These are phyloP conservation scores for Nerophis lumbriciformis DNA, from an alignment of 2,113 vertebrate species.

Conservation along the genomic window DNA sequence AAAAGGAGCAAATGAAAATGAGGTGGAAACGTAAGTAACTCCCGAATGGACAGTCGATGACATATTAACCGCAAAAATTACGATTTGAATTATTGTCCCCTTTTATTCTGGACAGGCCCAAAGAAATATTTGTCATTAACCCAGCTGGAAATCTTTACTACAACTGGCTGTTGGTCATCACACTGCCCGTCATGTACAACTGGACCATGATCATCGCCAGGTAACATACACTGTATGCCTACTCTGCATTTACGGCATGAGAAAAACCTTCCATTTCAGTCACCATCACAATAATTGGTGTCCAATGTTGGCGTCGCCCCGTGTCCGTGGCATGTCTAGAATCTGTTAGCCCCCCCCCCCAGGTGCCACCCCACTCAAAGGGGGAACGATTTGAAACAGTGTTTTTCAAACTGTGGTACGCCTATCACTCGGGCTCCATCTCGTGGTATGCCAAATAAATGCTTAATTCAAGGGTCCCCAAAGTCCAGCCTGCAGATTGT, in stretches of 20 bases:
- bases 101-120: slow-evolving; percentile 53
- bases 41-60: not conserved
- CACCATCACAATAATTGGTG: too few species aligned
- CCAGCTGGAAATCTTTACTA: slow-evolving; percentile 88
- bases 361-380: too few species aligned
- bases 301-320: too few species aligned
- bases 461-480: too few species aligned
- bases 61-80: not conserved
- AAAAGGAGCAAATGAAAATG: slow-evolving; percentile 40
- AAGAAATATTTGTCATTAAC: slow-evolving; percentile 83
- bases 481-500: too few species aligned
- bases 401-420: too few species aligned
- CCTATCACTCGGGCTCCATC: too few species aligned
- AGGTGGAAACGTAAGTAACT: slow-evolving; percentile 55
- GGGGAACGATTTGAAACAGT: too few species aligned
- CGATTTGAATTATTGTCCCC: slow-evolving; percentile 3
- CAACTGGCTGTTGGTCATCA: slow-evolving; percentile 91
- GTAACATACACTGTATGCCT: slow-evolving; percentile 54
- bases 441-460: too few species aligned
- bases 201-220: slow-evolving; percentile 95
- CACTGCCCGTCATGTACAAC: slow-evolving; percentile 96
- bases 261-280: too few species aligned
- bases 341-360: too few species aligned
- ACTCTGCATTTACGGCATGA: not conserved
- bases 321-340: too few species aligned